Evolutionary conservation across 2,888 invertebrate genomes (phyloP).

Genomic region (Nymphalis polychloros): DNA sequence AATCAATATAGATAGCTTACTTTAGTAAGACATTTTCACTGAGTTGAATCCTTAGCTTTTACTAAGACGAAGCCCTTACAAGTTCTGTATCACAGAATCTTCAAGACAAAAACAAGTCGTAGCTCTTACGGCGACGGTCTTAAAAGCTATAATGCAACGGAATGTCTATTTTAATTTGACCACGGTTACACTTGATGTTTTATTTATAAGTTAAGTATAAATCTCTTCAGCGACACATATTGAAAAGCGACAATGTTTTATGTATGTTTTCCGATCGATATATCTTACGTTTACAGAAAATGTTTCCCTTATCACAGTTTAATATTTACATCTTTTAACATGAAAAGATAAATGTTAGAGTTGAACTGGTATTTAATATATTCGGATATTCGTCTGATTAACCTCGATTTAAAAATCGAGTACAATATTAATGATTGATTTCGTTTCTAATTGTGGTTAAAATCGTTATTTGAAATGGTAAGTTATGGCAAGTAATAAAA

Average conservation of each 20-base stretch:
- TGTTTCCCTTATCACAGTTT: neutral
- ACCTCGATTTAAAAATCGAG: no score
- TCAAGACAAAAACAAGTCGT: neutral
- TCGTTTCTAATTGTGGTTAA: no score
- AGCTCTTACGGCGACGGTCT: neutral
- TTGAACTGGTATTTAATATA: no score
- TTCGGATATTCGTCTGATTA: no score
- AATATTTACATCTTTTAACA: no score
- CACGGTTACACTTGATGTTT: constrained; percentile 10
- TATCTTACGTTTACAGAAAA: neutral
- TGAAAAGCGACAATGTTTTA: constrained; percentile 13
- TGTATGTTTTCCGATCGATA: constrained; percentile 11
- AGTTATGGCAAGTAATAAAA: no score
- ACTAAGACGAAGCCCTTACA: neutral
- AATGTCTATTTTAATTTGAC: constrained; percentile 9
- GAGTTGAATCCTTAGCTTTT: neutral
- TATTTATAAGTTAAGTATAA: constrained; percentile 13
- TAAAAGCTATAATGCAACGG: constrained; percentile 7
- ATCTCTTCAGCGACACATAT: constrained; percentile 12
- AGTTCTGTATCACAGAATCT: constrained; percentile 2
- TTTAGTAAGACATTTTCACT: neutral
- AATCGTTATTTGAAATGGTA: no score
- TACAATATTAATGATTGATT: no score
- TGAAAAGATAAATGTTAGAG: no score
- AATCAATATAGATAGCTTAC: no score